A percentile compares a stretch with the other conserved stretches of the same genome.
Evolutionary conservation across 2,888 invertebrate genomes (phyloP).

Genomic region (Sepioteuthis lessoniana): DNA sequence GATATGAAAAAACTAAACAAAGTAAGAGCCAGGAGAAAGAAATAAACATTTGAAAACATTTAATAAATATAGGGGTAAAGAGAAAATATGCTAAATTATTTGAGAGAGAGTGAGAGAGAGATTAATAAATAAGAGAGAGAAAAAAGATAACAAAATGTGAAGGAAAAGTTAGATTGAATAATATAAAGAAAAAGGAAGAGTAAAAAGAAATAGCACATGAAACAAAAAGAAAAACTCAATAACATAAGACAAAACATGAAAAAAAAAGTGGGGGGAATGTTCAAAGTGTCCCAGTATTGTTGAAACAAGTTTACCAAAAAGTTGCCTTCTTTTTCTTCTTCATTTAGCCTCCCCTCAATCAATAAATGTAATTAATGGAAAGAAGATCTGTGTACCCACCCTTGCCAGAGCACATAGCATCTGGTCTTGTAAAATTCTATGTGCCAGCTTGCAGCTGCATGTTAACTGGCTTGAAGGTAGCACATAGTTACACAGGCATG

Average conservation of each 20-base stretch:
- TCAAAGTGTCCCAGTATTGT: neutral
- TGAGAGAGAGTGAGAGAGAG: neutral
- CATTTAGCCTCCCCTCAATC: too few relatives aligned
- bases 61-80: neutral
- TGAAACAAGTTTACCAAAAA: neutral
- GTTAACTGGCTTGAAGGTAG: constrained; percentile 33
- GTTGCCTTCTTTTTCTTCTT: neutral
- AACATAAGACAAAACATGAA: neutral
- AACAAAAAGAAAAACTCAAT: neutral
- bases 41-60: neutral
- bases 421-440: constrained; percentile 33
- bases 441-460: constrained; percentile 14
- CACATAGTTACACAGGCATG: constrained; percentile 23
- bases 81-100: neutral
- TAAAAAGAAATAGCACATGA: neutral
- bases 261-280: neutral
- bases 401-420: neutral
- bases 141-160: neutral
- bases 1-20: neutral
- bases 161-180: neutral
- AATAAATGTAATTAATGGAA: neutral
- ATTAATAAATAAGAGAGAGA: neutral
- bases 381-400: neutral
- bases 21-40: neutral
- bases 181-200: neutral